phyloP scores from a whole-genome alignment of 2,113 vertebrate species.

The Rhombomys opimus region DNA sequence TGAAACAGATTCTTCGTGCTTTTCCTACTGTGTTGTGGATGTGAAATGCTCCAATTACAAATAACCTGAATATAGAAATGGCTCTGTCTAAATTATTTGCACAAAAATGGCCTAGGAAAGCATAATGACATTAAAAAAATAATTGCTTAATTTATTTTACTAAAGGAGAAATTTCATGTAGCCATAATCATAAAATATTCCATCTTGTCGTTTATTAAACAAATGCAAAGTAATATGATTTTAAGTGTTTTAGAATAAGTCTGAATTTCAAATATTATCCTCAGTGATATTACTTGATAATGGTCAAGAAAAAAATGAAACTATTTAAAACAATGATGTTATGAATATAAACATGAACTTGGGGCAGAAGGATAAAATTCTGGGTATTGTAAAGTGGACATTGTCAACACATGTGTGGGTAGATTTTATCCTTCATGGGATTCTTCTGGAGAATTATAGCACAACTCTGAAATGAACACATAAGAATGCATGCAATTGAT shows the following conservation, averaged over 20 bases:
- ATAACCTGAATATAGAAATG: conserved; percentile 4
- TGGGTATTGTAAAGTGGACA: not conserved
- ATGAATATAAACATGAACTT: not conserved
- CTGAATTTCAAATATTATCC: not conserved
- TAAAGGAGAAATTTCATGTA: conserved; percentile 23
- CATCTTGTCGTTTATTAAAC: not conserved
- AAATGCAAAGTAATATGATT: conserved; percentile 3
- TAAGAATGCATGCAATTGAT: not conserved
- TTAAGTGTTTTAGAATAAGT: not conserved
- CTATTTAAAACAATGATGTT: not conserved
- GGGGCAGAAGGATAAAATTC: not conserved
- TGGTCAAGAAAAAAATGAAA: not conserved
- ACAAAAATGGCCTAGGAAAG: not conserved
- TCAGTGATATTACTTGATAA: not conserved
- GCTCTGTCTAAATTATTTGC: not conserved
- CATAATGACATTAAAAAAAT: not conserved
- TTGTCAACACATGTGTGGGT: not conserved
- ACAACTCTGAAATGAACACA: not conserved
- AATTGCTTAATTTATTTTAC: conserved; percentile 34
- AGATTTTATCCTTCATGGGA: not conserved
- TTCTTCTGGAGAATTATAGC: not conserved
- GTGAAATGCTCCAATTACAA: conserved; percentile 48
- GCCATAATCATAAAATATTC: not conserved
- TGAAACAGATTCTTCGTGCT: not conserved
- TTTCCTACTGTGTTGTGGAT: not conserved